A percentile compares a stretch with the other conserved stretches of the same genome.
Evolutionary conservation across 2,113 vertebrate species (phyloP).

Genomic region (Hiodon alosoides): DNA sequence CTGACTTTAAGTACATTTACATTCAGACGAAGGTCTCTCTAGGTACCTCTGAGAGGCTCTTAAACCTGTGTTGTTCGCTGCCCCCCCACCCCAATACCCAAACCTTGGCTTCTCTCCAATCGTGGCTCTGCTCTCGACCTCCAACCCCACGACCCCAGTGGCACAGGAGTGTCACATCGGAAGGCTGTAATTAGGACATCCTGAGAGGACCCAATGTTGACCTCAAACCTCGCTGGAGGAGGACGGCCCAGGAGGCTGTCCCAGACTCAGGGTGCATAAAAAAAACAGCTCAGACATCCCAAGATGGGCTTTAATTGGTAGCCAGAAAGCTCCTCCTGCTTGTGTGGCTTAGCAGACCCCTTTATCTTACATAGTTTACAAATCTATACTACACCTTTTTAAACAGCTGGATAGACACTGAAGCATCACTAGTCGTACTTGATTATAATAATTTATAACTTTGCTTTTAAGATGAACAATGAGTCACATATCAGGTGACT

Average conservation of each 20-base stretch:
- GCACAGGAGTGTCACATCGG: slow-evolving; percentile 64
- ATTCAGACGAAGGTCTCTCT: no score
- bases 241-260: slow-evolving; percentile 51
- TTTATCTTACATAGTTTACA: no score
- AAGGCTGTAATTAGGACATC: slow-evolving; percentile 77
- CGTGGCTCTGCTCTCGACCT: slow-evolving; percentile 55
- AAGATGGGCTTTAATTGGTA: slow-evolving; percentile 26
- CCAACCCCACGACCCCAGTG: slow-evolving; percentile 65
- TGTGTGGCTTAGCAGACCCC: no score
- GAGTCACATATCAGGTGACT: no score
- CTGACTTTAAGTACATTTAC: neutral
- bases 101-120: slow-evolving; percentile 8
- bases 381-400: no score
- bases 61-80: neutral
- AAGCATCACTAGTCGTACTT: no score
- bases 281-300: slow-evolving; percentile 46
- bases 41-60: neutral
- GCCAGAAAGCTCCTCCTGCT: neutral
- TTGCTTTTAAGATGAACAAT: no score
- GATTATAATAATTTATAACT: no score
- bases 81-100: neutral
- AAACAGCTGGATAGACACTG: no score
- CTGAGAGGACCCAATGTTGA: slow-evolving; percentile 54
- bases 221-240: slow-evolving; percentile 60
- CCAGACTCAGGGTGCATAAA: slow-evolving; percentile 59